These are phyloP conservation scores for Brachionus rotundiformis DNA, from an alignment of 1,140 invertebrate species.

Conservation along the genomic window DNA sequence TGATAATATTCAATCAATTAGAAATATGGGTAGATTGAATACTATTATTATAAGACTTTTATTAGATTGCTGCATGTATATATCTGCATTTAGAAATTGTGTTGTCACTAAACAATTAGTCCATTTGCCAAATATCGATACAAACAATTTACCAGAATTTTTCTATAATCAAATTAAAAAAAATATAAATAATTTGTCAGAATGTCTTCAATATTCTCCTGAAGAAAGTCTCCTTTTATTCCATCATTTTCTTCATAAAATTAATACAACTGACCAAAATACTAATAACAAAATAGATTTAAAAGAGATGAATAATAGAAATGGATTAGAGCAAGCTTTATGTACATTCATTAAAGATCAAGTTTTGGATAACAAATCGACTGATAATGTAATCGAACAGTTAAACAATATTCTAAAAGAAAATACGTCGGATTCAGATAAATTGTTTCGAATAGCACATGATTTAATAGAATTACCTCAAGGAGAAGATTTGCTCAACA, in stretches of 20 bases:
- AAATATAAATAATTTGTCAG: background rate
- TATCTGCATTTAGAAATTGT: background rate
- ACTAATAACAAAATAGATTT: no score
- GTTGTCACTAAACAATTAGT: background rate
- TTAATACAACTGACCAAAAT: no score
- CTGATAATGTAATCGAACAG: background rate
- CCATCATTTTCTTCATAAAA: background rate
- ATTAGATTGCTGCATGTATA: background rate
- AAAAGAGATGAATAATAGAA: no score
- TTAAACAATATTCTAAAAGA: background rate
- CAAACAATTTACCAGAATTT: background rate
- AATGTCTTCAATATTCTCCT: constrained; percentile 24
- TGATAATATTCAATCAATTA: background rate
- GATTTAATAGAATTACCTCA: background rate
- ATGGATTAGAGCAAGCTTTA: background rate
- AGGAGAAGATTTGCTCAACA: background rate
- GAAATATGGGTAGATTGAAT: constrained; percentile 35
- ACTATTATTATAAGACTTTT: constrained; percentile 7
- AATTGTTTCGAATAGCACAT: background rate
- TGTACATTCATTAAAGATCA: background rate
- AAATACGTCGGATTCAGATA: background rate
- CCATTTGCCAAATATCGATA: background rate
- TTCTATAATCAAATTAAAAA: background rate
- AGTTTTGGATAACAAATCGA: background rate
- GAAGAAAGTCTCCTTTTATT: background rate